These are phyloP conservation scores for Galagoides demidoff DNA, from an alignment of 2,797 vertebrate genomes.

Conservation along the genomic window DNA sequence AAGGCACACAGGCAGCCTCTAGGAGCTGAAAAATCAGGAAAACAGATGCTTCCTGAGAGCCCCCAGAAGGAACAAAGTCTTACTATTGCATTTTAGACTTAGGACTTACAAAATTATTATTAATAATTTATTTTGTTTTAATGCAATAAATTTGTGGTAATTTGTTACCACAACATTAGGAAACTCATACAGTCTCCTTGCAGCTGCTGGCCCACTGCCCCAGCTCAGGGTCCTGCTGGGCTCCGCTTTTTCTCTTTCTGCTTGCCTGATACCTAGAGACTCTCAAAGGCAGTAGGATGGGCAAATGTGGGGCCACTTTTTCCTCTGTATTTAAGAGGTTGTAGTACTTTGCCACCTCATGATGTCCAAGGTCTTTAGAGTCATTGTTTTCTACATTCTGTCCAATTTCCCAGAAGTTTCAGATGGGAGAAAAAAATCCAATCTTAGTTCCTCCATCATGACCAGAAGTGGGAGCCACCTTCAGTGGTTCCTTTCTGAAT, in stretches of 20 bases:
- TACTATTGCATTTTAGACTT: background rate
- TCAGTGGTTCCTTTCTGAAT: background rate
- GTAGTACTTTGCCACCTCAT: no score
- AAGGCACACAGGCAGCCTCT: background rate
- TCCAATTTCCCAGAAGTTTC: background rate
- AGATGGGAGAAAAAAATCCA: no score
- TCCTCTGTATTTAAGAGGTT: background rate
- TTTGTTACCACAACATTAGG: background rate
- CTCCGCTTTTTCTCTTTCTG: accelerated
- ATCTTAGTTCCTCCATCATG: background rate
- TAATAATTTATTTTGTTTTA: background rate
- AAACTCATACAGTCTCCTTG: background rate
- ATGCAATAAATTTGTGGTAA: background rate
- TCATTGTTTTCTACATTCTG: accelerated
- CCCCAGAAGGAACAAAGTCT: background rate
- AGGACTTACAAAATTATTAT: background rate
- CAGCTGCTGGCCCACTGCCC: no score
- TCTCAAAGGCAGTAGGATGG: background rate
- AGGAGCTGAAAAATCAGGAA: background rate
- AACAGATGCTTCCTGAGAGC: background rate
- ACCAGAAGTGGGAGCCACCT: no score
- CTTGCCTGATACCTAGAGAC: accelerated
- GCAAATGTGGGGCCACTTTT: accelerated
- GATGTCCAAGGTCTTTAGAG: background rate
- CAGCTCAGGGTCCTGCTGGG: background rate